Evolutionary conservation across 2,113 vertebrate genomes (phyloP), one percentile per base, ranked within the genome.

Genomic region (Lophura nycthemera): DNA sequence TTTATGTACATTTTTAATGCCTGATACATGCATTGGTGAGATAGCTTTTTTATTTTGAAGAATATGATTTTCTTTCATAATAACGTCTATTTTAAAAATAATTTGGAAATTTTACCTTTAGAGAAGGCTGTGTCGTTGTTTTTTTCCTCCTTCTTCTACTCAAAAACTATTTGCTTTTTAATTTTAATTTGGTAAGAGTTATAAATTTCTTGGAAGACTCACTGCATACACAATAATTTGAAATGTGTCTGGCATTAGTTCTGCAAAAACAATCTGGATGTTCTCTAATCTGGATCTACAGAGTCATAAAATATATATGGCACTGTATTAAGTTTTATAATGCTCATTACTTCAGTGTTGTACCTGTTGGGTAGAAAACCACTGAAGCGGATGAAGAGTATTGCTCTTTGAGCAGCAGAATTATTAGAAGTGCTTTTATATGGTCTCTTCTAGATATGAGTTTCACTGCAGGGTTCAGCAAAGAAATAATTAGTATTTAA

Each of bases 281-380:
- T 86, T 90, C 95, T 96, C 80, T 95, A 93, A 93, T 96, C 88
- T 95, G 77, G 84, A 92, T 96, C 94, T 94, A 48, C 71, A 80
- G 59, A 88, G 71, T 85, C 74, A 80, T 96, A 95, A 96, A 96
- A 92, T 95, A 95, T 95, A 94, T 95, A 93, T 56, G 64, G 86
- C 83, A 84, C 74, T 61, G 71, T 94, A 85, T 95, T 96, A 96
- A 96, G 94, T 96, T 97, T 96, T 97, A 97, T 91, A 95, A 88
- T 92, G 64, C 90, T 95, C 91, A 92, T 96, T 96, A 95, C 90
- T 93, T 95, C 83, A 43, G 0, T 74, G 67, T 83, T 94, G 73
- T 96, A 96, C 92, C 94, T 96, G 96, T 95, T 96, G 93, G 88
- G 90, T 92, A 86, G 91, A 80, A 93, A 95, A 92, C 92, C 91